A percentile compares a stretch with the other conserved stretches of the same genome.
Conservation (phyloP, 1,140 invertebrate species). For the Penaeus indicus region DNA sequence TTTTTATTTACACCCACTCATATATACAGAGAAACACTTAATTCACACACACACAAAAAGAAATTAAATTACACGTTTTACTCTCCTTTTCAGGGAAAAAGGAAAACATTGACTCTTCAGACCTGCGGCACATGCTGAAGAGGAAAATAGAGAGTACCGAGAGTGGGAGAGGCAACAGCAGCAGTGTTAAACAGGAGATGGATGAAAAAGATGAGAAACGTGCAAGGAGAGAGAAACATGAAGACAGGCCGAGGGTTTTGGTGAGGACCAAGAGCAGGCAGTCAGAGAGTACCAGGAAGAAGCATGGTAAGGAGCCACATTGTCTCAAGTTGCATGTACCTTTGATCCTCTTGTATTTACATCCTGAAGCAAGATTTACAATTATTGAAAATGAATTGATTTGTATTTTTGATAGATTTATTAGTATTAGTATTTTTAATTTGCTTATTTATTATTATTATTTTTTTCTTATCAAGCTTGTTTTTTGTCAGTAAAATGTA, state of each 20-base stretch:
- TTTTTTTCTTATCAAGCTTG: no score
- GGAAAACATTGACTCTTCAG: slow-evolving; percentile 31
- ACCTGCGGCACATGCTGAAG: slow-evolving; percentile 52
- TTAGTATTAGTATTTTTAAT: no score
- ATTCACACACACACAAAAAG: neutral
- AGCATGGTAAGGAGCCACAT: neutral
- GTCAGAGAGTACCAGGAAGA: slow-evolving; percentile 45
- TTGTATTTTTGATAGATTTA: no score
- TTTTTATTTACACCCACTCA: neutral
- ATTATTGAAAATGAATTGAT: no score
- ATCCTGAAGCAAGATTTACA: no score
- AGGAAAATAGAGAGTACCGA: slow-evolving; percentile 25
- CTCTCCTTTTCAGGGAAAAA: slow-evolving; percentile 19
- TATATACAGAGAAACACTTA: neutral
- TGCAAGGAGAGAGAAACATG: slow-evolving; percentile 33
- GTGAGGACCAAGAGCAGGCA: slow-evolving; percentile 31
- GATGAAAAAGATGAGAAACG: slow-evolving; percentile 36
- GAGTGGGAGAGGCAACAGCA: neutral
- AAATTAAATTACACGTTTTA: neutral
- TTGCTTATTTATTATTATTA: no score
- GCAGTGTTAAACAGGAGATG: neutral
- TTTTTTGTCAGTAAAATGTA: no score
- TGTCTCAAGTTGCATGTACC: no score
- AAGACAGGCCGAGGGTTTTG: neutral
- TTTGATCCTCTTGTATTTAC: no score